phyloP scores from a whole-genome alignment of 2,888 invertebrate species.

The Fabriciana adippe region DNA sequence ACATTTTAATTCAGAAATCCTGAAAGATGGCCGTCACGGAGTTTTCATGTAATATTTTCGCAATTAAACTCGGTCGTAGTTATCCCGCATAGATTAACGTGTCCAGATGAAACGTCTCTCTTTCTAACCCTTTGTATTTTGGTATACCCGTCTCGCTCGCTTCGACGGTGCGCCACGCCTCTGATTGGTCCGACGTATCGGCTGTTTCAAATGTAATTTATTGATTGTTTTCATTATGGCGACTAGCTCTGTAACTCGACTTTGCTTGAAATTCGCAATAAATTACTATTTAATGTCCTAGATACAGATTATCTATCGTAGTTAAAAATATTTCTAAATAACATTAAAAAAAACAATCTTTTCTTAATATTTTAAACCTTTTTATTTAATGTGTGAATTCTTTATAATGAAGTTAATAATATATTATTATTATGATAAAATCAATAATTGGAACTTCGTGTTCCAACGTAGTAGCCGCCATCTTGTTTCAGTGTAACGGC shows the following conservation, averaged over 20 bases:
- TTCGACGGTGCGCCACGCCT: neutral
- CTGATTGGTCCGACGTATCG: conserved; percentile 13
- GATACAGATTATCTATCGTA: neutral
- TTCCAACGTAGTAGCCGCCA: conserved; percentile 12
- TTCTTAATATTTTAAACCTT: neutral
- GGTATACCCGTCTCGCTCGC: conserved; percentile 4
- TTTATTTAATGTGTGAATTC: neutral
- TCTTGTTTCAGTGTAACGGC: conserved; percentile 11
- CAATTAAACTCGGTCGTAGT: conserved; percentile 1
- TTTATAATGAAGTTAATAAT: too few relatives aligned
- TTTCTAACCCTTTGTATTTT: neutral
- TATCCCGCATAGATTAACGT: conserved; percentile 1
- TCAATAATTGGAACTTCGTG: neutral
- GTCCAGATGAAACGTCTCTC: neutral
- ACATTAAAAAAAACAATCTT: neutral
- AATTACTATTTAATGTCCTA: neutral
- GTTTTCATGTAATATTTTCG: too few relatives aligned
- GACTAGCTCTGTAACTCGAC: neutral
- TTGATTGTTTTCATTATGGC: conserved; percentile 14
- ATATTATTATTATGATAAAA: neutral
- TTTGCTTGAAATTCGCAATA: neutral
- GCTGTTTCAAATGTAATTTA: conserved; percentile 18
- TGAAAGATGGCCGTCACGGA: too few relatives aligned
- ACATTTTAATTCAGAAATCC: too few relatives aligned
- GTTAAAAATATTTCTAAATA: neutral